Evolutionary conservation across 1,140 invertebrate genomes (phyloP), one percentile per base, ranked within the genome.

Genomic region (Neodiprion pinetum): DNA sequence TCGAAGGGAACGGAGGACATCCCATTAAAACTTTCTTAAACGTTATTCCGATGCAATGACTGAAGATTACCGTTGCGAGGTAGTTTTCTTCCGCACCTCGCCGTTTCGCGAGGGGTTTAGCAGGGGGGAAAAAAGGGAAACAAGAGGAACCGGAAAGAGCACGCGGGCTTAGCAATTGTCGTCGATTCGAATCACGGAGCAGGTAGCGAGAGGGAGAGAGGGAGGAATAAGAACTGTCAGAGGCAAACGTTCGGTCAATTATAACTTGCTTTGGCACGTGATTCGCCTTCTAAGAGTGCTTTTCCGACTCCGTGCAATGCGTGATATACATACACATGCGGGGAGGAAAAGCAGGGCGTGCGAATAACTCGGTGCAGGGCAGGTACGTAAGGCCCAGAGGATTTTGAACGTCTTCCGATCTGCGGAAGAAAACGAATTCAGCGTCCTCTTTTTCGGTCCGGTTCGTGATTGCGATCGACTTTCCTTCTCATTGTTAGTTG

Each of bases 171-270:
- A 71, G 73, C 72, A 78, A 81, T 81, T 80, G 28, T 82, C 78
- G 77, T 79, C 78, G 76, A 82, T 81, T 80, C 78, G 80, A 65
- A 48, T 72, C 78, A 80, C 75, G 80, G 75, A 81, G 76, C 69
- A 75, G 75, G 67, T 17, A 21, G 61, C 1, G 14, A 7, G 61
- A 14, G 61, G 61, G 61, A 66, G 61, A 7, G 61, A 67, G 66
- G 5, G 73, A 68, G 79, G 75, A 81, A 82, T 77, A 78, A 78
- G 79, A 80, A 80, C 80, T 83, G 82, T 81, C 81, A 83, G 77
- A 72, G 73, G 77, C 82, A 85, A 85, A 82, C 81, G 78, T 83
- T 83, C 75, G 78, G 82, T 83, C 80, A 84, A 84, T 84, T 85
- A 85, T 85, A 85, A 85, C 78, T 84, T 84, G 79, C 77, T 81